Conservation (phyloP, 1,140 invertebrate species). For the Achroia grisella region DNA sequence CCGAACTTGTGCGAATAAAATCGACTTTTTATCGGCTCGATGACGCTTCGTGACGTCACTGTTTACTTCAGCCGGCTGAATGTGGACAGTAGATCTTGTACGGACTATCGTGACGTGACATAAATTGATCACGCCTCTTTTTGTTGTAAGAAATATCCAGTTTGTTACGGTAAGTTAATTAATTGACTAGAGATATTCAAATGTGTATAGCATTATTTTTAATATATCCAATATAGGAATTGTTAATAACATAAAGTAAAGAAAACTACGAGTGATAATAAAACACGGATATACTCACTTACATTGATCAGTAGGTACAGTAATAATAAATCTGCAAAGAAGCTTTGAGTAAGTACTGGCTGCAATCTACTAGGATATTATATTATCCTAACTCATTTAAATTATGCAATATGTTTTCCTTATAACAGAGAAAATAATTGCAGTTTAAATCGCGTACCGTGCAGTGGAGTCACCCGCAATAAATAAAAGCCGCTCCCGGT, state of each 20-base stretch:
- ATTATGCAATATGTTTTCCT: conserved; percentile 59
- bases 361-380: conserved; percentile 7
- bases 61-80: conserved; percentile 54
- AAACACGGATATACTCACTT: too few relatives aligned
- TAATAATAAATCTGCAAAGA: too few relatives aligned
- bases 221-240: too few relatives aligned
- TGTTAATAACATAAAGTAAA: too few relatives aligned
- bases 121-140: conserved; percentile 12
- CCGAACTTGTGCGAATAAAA: conserved; percentile 70
- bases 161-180: conserved; percentile 7
- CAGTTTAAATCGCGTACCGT: conserved; percentile 64
- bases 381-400: conserved; percentile 34
- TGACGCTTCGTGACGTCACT: conserved; percentile 70
- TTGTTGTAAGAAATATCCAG: not conserved
- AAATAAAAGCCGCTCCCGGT: conserved; percentile 50
- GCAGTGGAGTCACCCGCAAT: conserved; percentile 53
- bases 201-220: too few relatives aligned
- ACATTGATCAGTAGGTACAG: too few relatives aligned
- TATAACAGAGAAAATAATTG: conserved; percentile 63
- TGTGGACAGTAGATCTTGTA: conserved; percentile 42
- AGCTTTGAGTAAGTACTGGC: not conserved
- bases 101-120: conserved; percentile 28
- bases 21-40: conserved; percentile 69
- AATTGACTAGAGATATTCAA: not conserved
- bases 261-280: too few relatives aligned